These are phyloP conservation scores for Lepidurus apus DNA, from an alignment of 1,140 invertebrate species.

Conservation along the genomic window DNA sequence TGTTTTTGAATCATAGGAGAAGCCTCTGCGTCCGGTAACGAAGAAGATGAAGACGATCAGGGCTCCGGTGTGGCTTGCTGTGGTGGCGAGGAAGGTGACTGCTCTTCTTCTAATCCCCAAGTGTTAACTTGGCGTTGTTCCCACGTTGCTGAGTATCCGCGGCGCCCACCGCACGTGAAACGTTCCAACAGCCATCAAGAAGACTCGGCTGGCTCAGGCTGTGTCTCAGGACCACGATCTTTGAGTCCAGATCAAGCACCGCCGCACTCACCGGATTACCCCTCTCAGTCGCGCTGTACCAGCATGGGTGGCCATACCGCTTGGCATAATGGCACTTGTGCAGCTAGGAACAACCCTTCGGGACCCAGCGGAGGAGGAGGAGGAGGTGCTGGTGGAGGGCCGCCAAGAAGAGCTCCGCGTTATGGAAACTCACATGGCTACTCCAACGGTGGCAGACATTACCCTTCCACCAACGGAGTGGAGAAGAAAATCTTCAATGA, in stretches of 20 bases:
- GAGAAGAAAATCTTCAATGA: slow-evolving; percentile 35
- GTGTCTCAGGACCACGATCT: not conserved
- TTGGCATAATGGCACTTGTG: slow-evolving; percentile 21
- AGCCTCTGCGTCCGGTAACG: slow-evolving; percentile 20
- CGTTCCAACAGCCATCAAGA: slow-evolving; percentile 17
- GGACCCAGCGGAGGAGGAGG: not conserved
- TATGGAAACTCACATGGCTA: slow-evolving; percentile 23
- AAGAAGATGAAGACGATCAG: slow-evolving; percentile 8
- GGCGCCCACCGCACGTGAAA: not conserved
- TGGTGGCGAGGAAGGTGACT: slow-evolving; percentile 16
- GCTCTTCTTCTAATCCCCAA: not conserved
- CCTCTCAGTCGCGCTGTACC: slow-evolving; percentile 13
- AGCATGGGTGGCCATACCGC: slow-evolving; percentile 20
- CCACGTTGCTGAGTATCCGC: slow-evolving; percentile 14
- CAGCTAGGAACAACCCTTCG: not conserved
- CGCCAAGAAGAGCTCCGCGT: not conserved
- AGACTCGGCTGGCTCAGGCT: not conserved
- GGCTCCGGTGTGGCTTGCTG: slow-evolving; percentile 2
- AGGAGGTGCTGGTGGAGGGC: not conserved
- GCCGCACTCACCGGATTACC: slow-evolving; percentile 12
- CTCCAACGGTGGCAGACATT: not conserved
- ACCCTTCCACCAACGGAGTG: slow-evolving; percentile 28
- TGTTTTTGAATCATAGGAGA: not conserved
- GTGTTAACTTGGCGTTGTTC: slow-evolving; percentile 14
- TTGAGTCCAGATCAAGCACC: slow-evolving; percentile 9